Evolutionary conservation across 2,797 vertebrate genomes (phyloP).

Genomic region (Pygocentrus nattereri): DNA sequence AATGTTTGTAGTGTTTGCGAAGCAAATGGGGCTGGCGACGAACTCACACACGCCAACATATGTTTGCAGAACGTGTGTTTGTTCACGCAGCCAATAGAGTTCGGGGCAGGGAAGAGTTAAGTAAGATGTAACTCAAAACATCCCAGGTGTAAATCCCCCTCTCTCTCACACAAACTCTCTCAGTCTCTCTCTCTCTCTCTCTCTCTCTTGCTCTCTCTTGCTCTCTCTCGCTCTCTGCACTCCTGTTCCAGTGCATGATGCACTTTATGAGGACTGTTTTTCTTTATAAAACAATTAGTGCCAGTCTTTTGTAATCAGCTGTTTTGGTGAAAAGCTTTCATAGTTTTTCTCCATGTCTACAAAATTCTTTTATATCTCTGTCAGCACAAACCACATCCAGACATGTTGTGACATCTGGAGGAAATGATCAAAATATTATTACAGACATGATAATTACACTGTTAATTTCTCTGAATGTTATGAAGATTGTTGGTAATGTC

Average conservation of each 20-base stretch:
- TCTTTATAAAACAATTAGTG: background rate
- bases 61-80: slow-evolving; percentile 15
- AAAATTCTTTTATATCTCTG: background rate
- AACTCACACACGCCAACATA: background rate
- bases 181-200: background rate
- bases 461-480: background rate
- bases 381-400: background rate
- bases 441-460: background rate
- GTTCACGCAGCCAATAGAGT: slow-evolving; percentile 2
- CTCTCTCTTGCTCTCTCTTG: background rate
- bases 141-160: slow-evolving; percentile 31
- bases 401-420: background rate
- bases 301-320: background rate
- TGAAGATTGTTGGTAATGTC: background rate
- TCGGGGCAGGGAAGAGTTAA: slow-evolving; percentile 11
- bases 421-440: background rate
- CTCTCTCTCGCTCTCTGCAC: background rate
- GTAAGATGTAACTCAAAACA: slow-evolving; percentile 15
- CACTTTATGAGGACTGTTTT: background rate
- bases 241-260: too few relatives aligned
- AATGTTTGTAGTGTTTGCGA: background rate
- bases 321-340: slow-evolving; percentile 1
- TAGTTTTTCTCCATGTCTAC: slow-evolving; percentile 9
- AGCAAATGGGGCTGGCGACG: background rate
- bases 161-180: background rate